Evolutionary conservation across 2,888 invertebrate species (phyloP).

Genomic region (Sphaerophoria taeniata): DNA sequence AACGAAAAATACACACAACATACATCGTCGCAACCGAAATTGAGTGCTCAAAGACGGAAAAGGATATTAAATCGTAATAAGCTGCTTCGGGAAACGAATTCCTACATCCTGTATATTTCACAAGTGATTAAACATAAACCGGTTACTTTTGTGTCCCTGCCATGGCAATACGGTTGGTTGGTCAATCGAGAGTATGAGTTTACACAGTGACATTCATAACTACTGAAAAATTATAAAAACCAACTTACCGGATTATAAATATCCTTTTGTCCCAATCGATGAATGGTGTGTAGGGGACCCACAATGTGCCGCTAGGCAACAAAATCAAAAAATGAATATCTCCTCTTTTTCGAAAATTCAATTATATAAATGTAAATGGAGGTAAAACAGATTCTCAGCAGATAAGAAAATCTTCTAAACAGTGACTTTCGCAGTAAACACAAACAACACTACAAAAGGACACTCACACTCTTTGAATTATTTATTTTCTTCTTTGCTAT

Average conservation of each 20-base stretch:
- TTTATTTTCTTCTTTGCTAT: not conserved
- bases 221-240: not conserved
- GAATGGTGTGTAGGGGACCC: not conserved
- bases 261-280: slow-evolving; percentile 13
- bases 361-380: slow-evolving; percentile 56
- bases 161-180: not conserved
- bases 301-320: slow-evolving; percentile 1
- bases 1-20: not conserved
- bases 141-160: not conserved
- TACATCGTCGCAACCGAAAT: not conserved
- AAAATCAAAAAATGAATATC: slow-evolving; percentile 8
- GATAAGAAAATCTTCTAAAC: not conserved
- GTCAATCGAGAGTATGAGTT: not conserved
- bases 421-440: not conserved
- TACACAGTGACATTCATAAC: not conserved
- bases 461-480: not conserved
- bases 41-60: too few relatives aligned
- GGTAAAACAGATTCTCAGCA: slow-evolving; percentile 6
- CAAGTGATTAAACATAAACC: slow-evolving; percentile 10
- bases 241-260: slow-evolving; percentile 49
- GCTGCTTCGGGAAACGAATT: not conserved
- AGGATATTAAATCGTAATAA: slow-evolving; percentile 35
- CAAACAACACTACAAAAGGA: slow-evolving; percentile 39
- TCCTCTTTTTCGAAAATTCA: not conserved
- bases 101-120: slow-evolving; percentile 8